phyloP scores from a whole-genome alignment of 2,888 invertebrate genomes.

The Nemoura dubitans region DNA sequence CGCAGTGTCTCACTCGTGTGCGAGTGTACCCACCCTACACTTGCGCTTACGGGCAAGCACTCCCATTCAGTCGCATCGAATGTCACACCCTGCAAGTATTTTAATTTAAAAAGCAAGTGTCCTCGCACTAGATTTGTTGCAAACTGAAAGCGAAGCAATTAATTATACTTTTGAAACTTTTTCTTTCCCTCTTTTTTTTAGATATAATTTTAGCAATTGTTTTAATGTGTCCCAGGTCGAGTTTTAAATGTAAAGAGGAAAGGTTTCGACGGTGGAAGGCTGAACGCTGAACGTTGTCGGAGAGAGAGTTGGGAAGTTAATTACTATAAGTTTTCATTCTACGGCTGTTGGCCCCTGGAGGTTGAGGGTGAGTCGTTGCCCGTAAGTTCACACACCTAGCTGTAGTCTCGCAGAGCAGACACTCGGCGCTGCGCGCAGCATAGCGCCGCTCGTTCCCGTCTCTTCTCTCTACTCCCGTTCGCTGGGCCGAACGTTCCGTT shows the following conservation, averaged over 20 bases:
- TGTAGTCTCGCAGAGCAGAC: too few relatives aligned
- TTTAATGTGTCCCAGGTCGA: conserved; percentile 49
- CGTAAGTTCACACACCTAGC: conserved; percentile 27
- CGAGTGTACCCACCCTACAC: too few relatives aligned
- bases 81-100: background rate
- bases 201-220: conserved; percentile 47
- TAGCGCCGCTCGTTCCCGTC: too few relatives aligned
- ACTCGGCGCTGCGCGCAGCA: background rate
- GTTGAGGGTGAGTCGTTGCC: conserved; percentile 29
- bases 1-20: too few relatives aligned
- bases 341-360: conserved; percentile 44
- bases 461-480: background rate
- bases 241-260: conserved; percentile 47
- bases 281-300: conserved; percentile 43
- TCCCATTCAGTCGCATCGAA: background rate
- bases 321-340: conserved; percentile 49
- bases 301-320: conserved; percentile 49
- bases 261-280: conserved; percentile 39
- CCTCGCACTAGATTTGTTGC: background rate
- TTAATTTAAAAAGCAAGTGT: background rate
- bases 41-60: too few relatives aligned
- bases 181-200: conserved; percentile 27
- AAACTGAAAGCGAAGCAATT: background rate
- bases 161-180: conserved; percentile 23
- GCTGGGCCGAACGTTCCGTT: background rate